Base-by-base conservation (phyloP, 2,888 invertebrate genomes). In the Drosophila anomelani region DNA sequence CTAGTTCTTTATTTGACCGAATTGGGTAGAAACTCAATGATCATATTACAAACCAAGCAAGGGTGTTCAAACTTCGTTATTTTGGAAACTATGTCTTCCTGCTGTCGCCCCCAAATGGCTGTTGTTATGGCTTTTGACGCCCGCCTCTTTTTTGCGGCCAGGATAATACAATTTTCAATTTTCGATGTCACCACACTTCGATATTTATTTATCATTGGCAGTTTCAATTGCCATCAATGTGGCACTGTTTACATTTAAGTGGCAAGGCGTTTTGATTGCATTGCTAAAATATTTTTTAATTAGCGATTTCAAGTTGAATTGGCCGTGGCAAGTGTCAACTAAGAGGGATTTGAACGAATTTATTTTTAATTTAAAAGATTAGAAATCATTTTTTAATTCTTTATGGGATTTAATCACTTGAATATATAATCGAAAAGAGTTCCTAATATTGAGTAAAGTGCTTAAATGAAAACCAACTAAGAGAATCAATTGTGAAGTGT, bases 121-220 rank as follows among this genome's bases (percentile, higher is more conserved):
- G 53, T 56, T 70, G 47, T 57, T 26, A 26, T 26, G 26, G 26
- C 26, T 26, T 68, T 43, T 70, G 47, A 20, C 46, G 20, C 36
- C 10, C 7, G 9, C 34, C 34, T 17, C 9, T 7, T 51, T 53
- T 69, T 43, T 58, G 72, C 36, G 49, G 68, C n/a, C 26, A 13
- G 47, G 39, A 71, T 58, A 71, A 68, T 68, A 49, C 36, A 57
- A 71, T 68, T 68, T 68, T 71, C 67, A 29, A 41, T 57, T 57
- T 57, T 57, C 47, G 58, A 41, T 68, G 47, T 36, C 67, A 46
- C 46, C 64, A 67, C 67, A 41, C 29, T 39, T 20, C 36, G 41
- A 43, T 68, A 71, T 71, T 29, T 71, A 57, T 71, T 41, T 49
- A 71, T 57, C 72, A 68, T 32, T 47, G 59, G 29, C 13, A 41